These are phyloP conservation scores for Acromyrmex echinatior DNA, from an alignment of 1,140 invertebrate species.

Conservation along the genomic window DNA sequence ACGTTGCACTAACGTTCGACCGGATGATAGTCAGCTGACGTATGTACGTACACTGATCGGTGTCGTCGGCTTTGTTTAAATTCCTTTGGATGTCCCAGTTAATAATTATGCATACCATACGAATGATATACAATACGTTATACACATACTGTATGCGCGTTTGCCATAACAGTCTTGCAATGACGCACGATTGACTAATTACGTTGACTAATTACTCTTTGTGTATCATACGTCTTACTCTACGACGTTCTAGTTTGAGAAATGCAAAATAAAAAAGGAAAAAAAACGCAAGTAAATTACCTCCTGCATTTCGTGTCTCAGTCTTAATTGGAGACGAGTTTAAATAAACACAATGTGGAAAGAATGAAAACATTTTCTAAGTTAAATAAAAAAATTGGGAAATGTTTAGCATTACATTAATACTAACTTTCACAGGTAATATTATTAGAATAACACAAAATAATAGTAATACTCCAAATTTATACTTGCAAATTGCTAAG, in stretches of 20 bases:
- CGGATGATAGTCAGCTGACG: slow-evolving; percentile 55
- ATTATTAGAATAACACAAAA: background rate
- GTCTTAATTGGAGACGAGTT: background rate
- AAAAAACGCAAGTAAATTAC: background rate
- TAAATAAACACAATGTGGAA: background rate
- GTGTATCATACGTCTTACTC: background rate
- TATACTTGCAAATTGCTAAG: background rate
- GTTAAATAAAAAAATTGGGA: background rate
- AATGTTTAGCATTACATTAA: slow-evolving; percentile 5
- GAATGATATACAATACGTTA: background rate
- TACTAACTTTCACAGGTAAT: background rate
- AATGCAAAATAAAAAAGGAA: background rate
- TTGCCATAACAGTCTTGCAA: slow-evolving; percentile 21
- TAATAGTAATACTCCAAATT: background rate
- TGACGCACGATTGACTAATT: slow-evolving; percentile 39
- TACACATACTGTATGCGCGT: too few species aligned
- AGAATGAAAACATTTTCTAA: background rate
- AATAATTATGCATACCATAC: slow-evolving; percentile 51
- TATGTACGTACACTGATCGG: slow-evolving; percentile 21
- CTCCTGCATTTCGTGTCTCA: background rate
- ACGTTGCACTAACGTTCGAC: slow-evolving; percentile 54
- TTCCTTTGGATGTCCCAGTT: slow-evolving; percentile 43
- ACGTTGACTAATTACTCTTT: slow-evolving; percentile 6
- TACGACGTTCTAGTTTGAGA: background rate
- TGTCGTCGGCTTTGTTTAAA: slow-evolving; percentile 48